A percentile compares a stretch with the other conserved stretches of the same genome.
phyloP scores from a whole-genome alignment of 2,888 invertebrate species.

The Capitulum mitella region DNA sequence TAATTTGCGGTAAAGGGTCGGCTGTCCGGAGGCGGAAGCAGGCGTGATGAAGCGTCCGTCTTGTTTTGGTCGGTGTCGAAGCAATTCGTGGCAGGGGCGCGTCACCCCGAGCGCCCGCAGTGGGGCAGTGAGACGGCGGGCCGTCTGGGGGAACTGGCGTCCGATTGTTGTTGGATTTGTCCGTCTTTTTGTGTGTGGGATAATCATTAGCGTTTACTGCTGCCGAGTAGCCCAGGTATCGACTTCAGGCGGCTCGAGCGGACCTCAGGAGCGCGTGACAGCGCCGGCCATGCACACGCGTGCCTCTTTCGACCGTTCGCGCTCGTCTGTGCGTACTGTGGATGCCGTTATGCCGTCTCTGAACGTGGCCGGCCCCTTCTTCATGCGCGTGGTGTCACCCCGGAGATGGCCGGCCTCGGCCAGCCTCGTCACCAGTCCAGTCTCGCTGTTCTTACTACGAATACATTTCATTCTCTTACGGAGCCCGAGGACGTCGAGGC shows the following conservation, averaged over 20 bases:
- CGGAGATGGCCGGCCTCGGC: neutral
- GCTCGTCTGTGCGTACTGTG: neutral
- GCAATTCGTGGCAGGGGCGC: neutral
- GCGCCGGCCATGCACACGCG: neutral
- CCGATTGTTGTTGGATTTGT: neutral
- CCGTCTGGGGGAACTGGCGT: neutral
- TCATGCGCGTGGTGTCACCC: neutral
- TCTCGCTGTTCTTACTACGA: constrained; percentile 3
- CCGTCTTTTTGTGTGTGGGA: neutral
- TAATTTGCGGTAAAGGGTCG: neutral
- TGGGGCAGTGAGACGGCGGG: neutral
- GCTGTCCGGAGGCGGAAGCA: neutral
- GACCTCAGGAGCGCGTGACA: neutral
- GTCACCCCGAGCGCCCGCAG: neutral
- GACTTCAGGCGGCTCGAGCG: neutral
- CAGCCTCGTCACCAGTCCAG: neutral
- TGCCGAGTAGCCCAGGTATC: neutral
- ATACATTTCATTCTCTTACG: constrained; percentile 12
- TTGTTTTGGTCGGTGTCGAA: neutral
- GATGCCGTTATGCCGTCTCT: neutral
- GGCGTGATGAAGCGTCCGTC: too few relatives aligned
- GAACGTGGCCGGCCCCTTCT: neutral
- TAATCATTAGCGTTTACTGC: neutral
- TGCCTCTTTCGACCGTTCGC: neutral
- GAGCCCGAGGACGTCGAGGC: too few relatives aligned